Evolutionary conservation across 2,888 invertebrate species (phyloP).

Genomic region (Eupithecia inturbata): DNA sequence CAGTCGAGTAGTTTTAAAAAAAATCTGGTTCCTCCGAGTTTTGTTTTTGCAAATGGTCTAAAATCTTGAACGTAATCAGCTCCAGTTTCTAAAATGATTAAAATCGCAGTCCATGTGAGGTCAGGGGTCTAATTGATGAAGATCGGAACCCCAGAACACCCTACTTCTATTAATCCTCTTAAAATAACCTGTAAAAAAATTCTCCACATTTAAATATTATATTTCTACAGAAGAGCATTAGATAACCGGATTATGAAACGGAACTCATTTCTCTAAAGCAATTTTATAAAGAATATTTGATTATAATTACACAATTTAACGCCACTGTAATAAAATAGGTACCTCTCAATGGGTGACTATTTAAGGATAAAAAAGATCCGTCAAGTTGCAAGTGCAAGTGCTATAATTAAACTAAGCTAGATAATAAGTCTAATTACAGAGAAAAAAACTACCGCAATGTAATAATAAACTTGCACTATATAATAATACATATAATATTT

Average conservation of each 20-base stretch:
- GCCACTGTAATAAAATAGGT: background rate
- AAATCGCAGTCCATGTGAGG: background rate
- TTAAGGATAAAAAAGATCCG: too few relatives aligned
- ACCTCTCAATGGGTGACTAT: background rate
- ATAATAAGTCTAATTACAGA: too few relatives aligned
- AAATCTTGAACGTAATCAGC: background rate
- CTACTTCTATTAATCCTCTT: background rate
- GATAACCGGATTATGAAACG: conserved; percentile 58
- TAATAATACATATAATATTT: too few relatives aligned
- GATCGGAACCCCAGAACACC: background rate
- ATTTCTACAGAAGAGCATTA: conserved; percentile 50
- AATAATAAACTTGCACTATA: too few relatives aligned
- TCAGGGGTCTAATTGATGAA: background rate
- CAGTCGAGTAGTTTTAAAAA: background rate
- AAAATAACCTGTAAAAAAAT: background rate
- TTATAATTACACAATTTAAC: background rate
- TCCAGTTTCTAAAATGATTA: background rate
- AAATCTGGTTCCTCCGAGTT: background rate
- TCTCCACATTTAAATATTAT: background rate
- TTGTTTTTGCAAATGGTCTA: background rate
- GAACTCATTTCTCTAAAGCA: background rate
- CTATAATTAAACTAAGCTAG: too few relatives aligned
- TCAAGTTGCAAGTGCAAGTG: too few relatives aligned
- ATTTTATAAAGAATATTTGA: background rate
- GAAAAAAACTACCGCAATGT: too few relatives aligned